Percentiles rank a stretch among this genome's conserved stretches.
phyloP scores from a whole-genome alignment of 1,140 invertebrate species.

The Philopotamus ludificatus region DNA sequence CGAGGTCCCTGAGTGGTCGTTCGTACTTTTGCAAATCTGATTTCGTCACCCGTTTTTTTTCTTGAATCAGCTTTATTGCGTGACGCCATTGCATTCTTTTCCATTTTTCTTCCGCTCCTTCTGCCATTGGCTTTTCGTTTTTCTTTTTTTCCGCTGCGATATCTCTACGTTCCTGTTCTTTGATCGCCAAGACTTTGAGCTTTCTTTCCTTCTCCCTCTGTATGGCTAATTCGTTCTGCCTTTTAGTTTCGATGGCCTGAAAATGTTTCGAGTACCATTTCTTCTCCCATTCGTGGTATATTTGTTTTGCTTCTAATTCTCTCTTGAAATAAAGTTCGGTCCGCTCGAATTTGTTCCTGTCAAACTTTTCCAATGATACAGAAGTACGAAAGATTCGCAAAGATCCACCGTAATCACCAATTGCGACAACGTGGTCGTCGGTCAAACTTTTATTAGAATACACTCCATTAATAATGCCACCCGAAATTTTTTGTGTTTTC shows the following conservation, averaged over 20 bases:
- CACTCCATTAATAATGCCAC: slow-evolving; percentile 54
- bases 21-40: slow-evolving; percentile 51
- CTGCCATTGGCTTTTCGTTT: slow-evolving; percentile 45
- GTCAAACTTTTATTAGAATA: slow-evolving; percentile 54
- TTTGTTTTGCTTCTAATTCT: slow-evolving; percentile 49
- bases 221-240: slow-evolving; percentile 48
- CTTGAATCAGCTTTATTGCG: slow-evolving; percentile 53
- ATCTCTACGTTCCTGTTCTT: slow-evolving; percentile 49
- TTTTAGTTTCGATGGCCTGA: slow-evolving; percentile 49
- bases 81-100: slow-evolving; percentile 52
- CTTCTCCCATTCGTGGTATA: slow-evolving; percentile 50
- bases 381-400: slow-evolving; percentile 61
- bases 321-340: slow-evolving; percentile 47
- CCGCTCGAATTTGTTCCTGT: slow-evolving; percentile 44
- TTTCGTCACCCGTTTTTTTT: slow-evolving; percentile 53
- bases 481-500: slow-evolving; percentile 48
- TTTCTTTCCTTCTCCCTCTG: slow-evolving; percentile 44
- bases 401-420: slow-evolving; percentile 62
- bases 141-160: slow-evolving; percentile 47
- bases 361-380: slow-evolving; percentile 49
- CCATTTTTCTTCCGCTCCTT: slow-evolving; percentile 52
- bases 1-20: slow-evolving; percentile 52
- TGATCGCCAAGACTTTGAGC: neutral
- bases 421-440: slow-evolving; percentile 55
- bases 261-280: slow-evolving; percentile 51